phyloP scores from a whole-genome alignment of 2,888 invertebrate genomes.

The Phengaris alcon region DNA sequence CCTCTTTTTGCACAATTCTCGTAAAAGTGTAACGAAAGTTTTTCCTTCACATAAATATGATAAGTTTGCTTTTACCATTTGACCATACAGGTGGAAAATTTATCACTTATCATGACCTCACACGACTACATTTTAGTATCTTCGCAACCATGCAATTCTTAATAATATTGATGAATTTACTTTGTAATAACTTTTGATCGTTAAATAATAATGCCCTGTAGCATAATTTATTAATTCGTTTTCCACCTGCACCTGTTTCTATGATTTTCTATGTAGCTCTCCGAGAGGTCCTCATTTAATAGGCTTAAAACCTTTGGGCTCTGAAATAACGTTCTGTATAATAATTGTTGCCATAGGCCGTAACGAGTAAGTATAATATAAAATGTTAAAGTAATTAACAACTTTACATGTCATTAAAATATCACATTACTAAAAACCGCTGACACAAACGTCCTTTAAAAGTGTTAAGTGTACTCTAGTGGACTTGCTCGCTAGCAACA shows the following conservation, averaged over 20 bases:
- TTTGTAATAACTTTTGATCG: too few species aligned
- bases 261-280: not conserved
- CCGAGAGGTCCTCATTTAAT: not conserved
- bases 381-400: not conserved
- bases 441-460: not conserved
- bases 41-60: too few species aligned
- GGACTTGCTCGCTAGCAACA: slow-evolving; percentile 15
- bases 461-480: slow-evolving; percentile 16
- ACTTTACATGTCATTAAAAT: slow-evolving; percentile 17
- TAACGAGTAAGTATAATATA: not conserved
- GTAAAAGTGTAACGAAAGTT: too few species aligned
- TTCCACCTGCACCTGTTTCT: not conserved
- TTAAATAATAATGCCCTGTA: too few species aligned
- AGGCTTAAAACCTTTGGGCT: too few species aligned
- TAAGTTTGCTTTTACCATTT: not conserved
- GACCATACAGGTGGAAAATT: not conserved
- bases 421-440: slow-evolving; percentile 18
- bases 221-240: too few species aligned
- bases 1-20: too few species aligned
- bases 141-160: too few species aligned
- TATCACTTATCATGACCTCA: too few species aligned
- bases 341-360: not conserved
- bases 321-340: not conserved
- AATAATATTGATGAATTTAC: too few species aligned
- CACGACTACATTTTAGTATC: too few species aligned